Evolutionary conservation across 2,113 vertebrate species (phyloP), one percentile per base, ranked within the genome.

Genomic region (Notarius lentiginosus): DNA sequence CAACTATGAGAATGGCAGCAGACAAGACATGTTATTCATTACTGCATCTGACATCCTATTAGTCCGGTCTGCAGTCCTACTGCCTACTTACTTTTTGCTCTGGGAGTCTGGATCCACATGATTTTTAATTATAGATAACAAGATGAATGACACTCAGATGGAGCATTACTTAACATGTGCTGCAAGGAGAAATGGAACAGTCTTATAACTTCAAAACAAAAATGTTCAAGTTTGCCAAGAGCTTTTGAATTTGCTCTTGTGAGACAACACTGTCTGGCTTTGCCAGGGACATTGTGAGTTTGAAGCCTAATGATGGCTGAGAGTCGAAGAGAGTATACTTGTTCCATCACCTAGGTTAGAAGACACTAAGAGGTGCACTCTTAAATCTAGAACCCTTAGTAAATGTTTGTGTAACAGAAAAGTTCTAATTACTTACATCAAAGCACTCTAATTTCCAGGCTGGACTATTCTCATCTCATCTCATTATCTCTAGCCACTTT

Each of bases 81-180:
- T 22, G 5, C 24, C 5, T 22, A 30, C 6, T 27, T 77, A 0
- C 15, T n/a, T 85, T 77, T 17, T 55, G 53, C 51, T 56, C 27
- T 27, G 27, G 47, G 58, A 85, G 22, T n/a, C 70, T 63, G 70
- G 20, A 14, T 76, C 66, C 58, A 53, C 61, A 6, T 76, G 84
- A 79, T 85, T 41, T 66, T 85, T 63, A 85, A 85, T 85, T 55
- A 61, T 53, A 60, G 76, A 79, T 60, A 60, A 24, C 65, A n/a
- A 14, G 22, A 53, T 86, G 61, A 79, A 12, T 58, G 61, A 14
- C 49, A 77, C 41, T 66, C 11, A 34, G 34, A 61, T 7, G 12
- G 49, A 68, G 34, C 17, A 1, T 60, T 30, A 10, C 61, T 84
- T 49, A 60, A 34, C 30, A 75, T 30, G 34, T 56, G 65, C 34